Evolutionary conservation across 2,888 invertebrate species (phyloP).

Genomic region (Heteropelma amictum): DNA sequence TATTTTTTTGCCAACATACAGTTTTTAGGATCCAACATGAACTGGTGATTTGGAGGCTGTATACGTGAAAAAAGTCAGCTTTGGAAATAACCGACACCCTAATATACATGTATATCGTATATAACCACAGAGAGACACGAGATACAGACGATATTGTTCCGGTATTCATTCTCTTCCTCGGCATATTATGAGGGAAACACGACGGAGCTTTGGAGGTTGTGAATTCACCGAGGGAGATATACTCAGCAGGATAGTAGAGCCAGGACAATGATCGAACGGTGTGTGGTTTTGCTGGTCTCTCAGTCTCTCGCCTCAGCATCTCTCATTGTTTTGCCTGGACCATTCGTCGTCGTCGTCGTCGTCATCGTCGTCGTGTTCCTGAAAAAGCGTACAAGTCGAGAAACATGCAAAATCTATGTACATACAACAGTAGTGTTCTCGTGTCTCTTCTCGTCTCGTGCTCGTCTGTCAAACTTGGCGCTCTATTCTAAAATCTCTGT

Average conservation of each 20-base stretch:
- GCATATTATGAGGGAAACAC: constrained; percentile 27
- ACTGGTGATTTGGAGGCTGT: no score
- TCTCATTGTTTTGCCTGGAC: constrained; percentile 47
- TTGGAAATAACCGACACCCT: no score
- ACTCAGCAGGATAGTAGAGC: constrained; percentile 7
- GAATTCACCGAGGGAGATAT: constrained; percentile 30
- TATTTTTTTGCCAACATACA: no score
- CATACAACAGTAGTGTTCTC: constrained; percentile 13
- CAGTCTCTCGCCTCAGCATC: constrained; percentile 10
- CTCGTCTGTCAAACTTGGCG: background rate
- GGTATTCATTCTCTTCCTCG: constrained; percentile 31
- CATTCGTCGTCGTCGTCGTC: constrained; percentile 36
- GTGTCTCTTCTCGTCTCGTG: constrained; percentile 8
- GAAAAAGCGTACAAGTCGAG: constrained; percentile 19
- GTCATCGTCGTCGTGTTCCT: constrained; percentile 6
- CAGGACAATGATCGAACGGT: constrained; percentile 44
- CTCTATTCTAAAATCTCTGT: background rate
- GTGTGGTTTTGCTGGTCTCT: constrained; percentile 23
- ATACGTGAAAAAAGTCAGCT: no score
- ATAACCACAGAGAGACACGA: background rate
- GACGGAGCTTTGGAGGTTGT: constrained; percentile 20
- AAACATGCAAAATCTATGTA: constrained; percentile 13
- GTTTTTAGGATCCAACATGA: no score
- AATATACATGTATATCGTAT: background rate
- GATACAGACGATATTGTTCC: constrained; percentile 52